Base-by-base conservation (phyloP, 2,888 invertebrate genomes). In the Pristionchus fissidentatus region DNA sequence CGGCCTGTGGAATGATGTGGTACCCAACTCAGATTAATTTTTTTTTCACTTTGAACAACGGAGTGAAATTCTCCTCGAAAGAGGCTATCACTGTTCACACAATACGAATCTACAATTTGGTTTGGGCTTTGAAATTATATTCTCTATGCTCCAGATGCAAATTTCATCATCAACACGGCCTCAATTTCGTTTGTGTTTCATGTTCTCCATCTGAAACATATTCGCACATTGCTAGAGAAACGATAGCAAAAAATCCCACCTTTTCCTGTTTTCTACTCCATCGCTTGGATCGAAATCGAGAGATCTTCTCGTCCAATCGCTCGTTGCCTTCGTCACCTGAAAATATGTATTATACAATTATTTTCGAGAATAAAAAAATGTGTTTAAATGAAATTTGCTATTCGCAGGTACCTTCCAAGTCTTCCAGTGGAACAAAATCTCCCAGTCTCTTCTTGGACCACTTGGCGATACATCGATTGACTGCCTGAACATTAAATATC, bases 401-500 rank as follows among this genome's bases (percentile, higher is more conserved):
- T 46, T 46, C 46, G 7, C 15, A 46, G 19, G n/a, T 19, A 41
- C 80, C 80, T 29, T 81, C 60, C 80, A 81, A 62, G 15, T 84
- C 81, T n/a, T 84, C 84, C 60, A 84, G 32, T n/a, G 84, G 73
- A 19, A 84, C 81, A 46, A 84, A 84, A 3, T 81, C 80, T 0
- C 62, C 43, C 1, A 57, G 35, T 41, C 80, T 19, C 38, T 62
- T 81, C 62, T 81, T 81, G n/a, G 62, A 35, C 80, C 80, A 81
- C 5, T 57, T 81, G 43, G 60, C 5, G 5, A 81, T 62, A 46
- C 80, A 81, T 8, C 52, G 60, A 32, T 81, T 81, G n/a, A 89
- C 84, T 8, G 88, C 85, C 88, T 88, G 84, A 26, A 86, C n/a
- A n/a, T n/a, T n/a, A n/a, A n/a, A n/a, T n/a, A n/a, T n/a, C n/a